phyloP scores from a whole-genome alignment of 1,140 invertebrate species.

The Protaetia brevitarsis region DNA sequence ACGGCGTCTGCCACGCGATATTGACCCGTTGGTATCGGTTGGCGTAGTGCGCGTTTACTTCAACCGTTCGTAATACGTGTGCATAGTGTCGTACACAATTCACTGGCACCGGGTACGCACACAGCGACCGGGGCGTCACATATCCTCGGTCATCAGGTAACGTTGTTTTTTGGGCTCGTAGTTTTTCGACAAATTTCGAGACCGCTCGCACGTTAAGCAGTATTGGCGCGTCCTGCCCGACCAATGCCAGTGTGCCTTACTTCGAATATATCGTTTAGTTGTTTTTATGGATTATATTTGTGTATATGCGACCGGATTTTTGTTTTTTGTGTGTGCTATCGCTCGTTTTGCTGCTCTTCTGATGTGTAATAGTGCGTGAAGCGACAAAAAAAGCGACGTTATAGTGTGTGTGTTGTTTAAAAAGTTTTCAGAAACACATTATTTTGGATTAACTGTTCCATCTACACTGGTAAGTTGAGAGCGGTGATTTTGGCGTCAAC shows the following conservation, averaged over 20 bases:
- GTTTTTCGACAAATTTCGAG: neutral
- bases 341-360: neutral
- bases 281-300: constrained; percentile 13
- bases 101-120: neutral
- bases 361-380: too few species aligned
- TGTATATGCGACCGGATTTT: neutral
- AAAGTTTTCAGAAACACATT: too few species aligned
- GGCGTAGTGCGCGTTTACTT: constrained; percentile 1
- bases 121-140: neutral
- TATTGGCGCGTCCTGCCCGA: constrained; percentile 2
- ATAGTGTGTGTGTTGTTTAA: too few species aligned
- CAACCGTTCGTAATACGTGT: neutral
- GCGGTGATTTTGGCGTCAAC: too few species aligned
- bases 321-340: neutral
- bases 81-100: neutral
- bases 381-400: too few species aligned
- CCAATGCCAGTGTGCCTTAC: constrained; percentile 10
- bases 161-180: constrained; percentile 7
- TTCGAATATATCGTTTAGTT: constrained; percentile 17
- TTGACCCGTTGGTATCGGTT: neutral
- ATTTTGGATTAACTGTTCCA: too few species aligned
- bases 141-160: constrained; percentile 6
- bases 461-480: too few species aligned
- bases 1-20: neutral
- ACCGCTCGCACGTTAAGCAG: neutral